phyloP scores from a whole-genome alignment of 2,888 invertebrate species.

The Drosophila limbata region DNA sequence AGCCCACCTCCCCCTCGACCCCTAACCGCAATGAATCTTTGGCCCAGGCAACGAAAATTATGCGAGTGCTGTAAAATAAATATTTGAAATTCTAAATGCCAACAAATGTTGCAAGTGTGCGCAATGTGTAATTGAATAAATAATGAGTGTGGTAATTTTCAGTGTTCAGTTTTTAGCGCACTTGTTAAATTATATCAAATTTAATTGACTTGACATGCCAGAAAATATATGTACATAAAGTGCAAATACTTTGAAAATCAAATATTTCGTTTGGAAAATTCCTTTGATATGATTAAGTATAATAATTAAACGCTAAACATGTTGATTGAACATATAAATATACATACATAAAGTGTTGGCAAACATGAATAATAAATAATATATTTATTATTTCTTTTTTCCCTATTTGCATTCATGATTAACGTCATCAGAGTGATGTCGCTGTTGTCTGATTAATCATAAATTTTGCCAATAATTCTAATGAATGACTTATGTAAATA shows the following conservation, averaged over 20 bases:
- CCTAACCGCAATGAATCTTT: conserved; percentile 16
- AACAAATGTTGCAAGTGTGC: conserved; percentile 30
- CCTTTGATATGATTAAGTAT: conserved; percentile 9
- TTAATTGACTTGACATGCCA: conserved; percentile 62
- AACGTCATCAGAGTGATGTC: conserved; percentile 25
- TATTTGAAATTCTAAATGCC: conserved; percentile 12
- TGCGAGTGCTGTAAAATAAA: conserved; percentile 25
- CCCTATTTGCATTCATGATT: not conserved
- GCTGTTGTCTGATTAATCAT: conserved; percentile 3
- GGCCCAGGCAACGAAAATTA: conserved; percentile 8
- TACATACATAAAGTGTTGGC: conserved; percentile 13
- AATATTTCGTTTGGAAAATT: conserved; percentile 34
- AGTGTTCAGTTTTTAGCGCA: conserved; percentile 31
- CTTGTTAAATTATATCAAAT: conserved; percentile 63
- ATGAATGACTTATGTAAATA: conserved; percentile 9
- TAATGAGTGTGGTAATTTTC: conserved; percentile 29
- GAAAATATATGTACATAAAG: conserved; percentile 1
- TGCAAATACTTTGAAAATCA: conserved; percentile 6
- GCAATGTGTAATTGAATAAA: conserved; percentile 29
- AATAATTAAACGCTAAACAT: conserved; percentile 41
- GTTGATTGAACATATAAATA: conserved; percentile 29
- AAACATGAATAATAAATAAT: conserved; percentile 31
- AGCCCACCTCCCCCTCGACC: not conserved
- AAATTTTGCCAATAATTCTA: conserved; percentile 9
- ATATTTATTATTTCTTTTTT: conserved; percentile 1